Evolutionary conservation across 2,113 vertebrate species (phyloP).

Genomic region (Psephotus haematonotus): DNA sequence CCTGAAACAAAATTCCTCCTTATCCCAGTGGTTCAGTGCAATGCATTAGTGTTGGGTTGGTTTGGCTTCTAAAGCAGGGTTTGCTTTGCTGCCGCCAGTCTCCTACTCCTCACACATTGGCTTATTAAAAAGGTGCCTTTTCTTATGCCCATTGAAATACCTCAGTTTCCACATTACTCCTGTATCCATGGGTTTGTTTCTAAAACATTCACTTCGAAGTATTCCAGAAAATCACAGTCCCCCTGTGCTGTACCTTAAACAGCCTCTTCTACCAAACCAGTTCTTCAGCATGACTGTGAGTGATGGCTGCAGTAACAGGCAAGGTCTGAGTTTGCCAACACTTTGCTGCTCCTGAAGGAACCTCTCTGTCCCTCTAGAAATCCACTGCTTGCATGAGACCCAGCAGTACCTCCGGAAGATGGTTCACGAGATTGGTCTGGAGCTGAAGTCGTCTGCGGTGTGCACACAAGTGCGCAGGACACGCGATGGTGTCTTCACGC

Average conservation of each 20-base stretch:
- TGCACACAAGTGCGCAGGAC: conserved; percentile 85
- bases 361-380: conserved; percentile 75
- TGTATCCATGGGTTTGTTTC: neutral
- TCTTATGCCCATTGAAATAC: neutral
- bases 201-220: neutral
- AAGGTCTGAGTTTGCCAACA: neutral
- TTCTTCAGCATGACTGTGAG: neutral
- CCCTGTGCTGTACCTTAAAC: neutral
- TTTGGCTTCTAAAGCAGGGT: accelerated
- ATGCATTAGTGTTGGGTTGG: neutral
- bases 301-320: neutral
- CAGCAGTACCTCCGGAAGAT: conserved; percentile 87
- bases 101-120: neutral
- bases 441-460: conserved; percentile 85
- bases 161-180: neutral
- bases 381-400: conserved; percentile 91
- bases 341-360: neutral
- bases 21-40: neutral
- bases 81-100: neutral
- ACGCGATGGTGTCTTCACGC: conserved; percentile 83
- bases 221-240: neutral
- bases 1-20: neutral
- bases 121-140: neutral
- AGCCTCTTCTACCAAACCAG: neutral
- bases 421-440: conserved; percentile 91